Conservation (phyloP, 1,140 invertebrate genomes). For the Vanessa tameamea region DNA sequence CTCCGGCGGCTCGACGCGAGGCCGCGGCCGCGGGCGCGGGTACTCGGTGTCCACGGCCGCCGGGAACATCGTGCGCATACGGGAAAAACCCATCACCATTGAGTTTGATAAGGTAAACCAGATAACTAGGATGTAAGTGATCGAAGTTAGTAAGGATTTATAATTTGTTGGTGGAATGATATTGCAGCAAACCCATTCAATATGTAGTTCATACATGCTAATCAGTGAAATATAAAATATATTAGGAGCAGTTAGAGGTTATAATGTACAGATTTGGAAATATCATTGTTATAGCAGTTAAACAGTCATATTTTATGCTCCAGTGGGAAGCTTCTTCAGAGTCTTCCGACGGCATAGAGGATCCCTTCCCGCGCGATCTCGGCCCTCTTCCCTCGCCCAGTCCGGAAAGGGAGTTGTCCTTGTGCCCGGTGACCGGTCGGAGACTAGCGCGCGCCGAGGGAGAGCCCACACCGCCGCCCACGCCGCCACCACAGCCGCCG, state of each 20-base stretch:
- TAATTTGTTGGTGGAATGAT: no score
- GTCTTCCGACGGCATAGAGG: conserved; percentile 81
- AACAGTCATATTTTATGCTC: neutral
- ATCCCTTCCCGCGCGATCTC: conserved; percentile 82
- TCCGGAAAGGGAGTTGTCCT: conserved; percentile 84
- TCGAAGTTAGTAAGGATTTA: no score
- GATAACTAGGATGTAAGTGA: no score
- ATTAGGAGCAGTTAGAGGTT: no score
- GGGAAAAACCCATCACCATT: conserved; percentile 55
- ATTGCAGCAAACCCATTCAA: no score
- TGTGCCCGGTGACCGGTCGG: conserved; percentile 86
- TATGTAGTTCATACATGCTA: no score
- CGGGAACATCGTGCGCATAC: conserved; percentile 63
- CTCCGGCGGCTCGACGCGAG: conserved; percentile 36
- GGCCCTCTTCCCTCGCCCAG: conserved; percentile 83
- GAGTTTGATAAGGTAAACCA: conserved; percentile 61
- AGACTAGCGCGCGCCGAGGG: conserved; percentile 85
- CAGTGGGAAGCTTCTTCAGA: conserved; percentile 78
- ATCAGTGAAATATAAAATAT: no score
- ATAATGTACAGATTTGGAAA: no score
- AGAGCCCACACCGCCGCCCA: conserved; percentile 82
- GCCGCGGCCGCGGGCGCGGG: conserved; percentile 65
- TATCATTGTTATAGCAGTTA: neutral
- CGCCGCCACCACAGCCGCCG: conserved; percentile 53
- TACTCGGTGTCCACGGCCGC: conserved; percentile 52